phyloP scores from a whole-genome alignment of 2,113 vertebrate genomes.

The Numenius arquata region DNA sequence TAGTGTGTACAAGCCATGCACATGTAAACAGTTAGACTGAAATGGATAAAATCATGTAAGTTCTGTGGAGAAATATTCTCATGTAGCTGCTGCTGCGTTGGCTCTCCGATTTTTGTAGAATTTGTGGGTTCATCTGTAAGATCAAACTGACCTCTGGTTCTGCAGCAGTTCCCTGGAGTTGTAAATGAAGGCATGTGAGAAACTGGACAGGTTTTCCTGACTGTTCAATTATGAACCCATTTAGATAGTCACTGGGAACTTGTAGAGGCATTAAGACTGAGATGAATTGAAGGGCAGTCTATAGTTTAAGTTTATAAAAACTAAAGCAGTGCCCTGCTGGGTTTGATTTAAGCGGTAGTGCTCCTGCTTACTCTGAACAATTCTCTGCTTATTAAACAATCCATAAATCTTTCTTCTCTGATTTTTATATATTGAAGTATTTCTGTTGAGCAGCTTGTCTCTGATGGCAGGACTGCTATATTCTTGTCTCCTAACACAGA shows the following conservation, averaged over 20 bases:
- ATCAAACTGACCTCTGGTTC: not conserved
- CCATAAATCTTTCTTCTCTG: not conserved
- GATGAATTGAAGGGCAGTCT: not conserved
- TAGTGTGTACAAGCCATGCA: accelerated
- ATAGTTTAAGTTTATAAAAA: not conserved
- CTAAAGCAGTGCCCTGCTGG: not conserved
- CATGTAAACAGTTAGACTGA: not conserved
- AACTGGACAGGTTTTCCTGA: not conserved
- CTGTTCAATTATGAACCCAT: not conserved
- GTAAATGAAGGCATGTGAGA: not conserved
- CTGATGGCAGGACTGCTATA: not conserved
- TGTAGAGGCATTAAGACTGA: not conserved
- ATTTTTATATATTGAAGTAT: not conserved
- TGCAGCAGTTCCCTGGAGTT: not conserved
- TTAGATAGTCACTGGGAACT: not conserved
- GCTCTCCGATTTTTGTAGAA: not conserved
- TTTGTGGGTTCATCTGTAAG: not conserved
- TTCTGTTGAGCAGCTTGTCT: not conserved
- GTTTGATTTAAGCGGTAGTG: not conserved
- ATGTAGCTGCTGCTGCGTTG: not conserved
- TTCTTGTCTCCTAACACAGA: not conserved
- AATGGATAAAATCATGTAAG: not conserved
- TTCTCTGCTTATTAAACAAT: not conserved
- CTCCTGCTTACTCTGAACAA: not conserved
- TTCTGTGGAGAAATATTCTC: not conserved